These are phyloP conservation scores for Hemichromis elongatus DNA, from an alignment of 2,113 vertebrate genomes.

Conservation along the genomic window DNA sequence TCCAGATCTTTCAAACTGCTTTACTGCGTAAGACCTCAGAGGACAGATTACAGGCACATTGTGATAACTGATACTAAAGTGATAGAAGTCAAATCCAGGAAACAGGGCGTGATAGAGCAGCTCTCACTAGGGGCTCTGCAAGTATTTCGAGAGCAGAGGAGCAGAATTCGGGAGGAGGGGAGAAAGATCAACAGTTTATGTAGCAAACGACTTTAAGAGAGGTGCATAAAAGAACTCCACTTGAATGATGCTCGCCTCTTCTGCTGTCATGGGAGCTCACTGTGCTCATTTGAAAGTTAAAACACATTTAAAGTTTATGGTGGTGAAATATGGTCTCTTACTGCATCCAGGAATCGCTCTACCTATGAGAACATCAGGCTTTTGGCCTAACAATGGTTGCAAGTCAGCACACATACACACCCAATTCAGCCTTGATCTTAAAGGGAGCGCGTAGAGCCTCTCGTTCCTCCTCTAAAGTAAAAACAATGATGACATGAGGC, in stretches of 20 bases:
- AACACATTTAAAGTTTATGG: constrained; percentile 43
- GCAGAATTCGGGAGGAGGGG: constrained; percentile 6
- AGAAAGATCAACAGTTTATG: constrained; percentile 39
- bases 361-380: constrained; percentile 25
- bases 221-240: constrained; percentile 4
- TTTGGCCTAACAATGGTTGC: neutral
- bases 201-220: constrained; percentile 18
- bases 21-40: constrained; percentile 28
- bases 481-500: constrained; percentile 36
- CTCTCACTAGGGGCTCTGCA: constrained; percentile 37
- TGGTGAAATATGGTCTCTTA: constrained; percentile 18
- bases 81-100: constrained; percentile 58
- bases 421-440: neutral
- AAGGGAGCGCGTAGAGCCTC: neutral
- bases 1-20: constrained; percentile 35
- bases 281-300: constrained; percentile 30
- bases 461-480: neutral
- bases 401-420: neutral
- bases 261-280: constrained; percentile 2
- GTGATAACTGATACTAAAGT: constrained; percentile 57
- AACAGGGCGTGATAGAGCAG: constrained; percentile 42
- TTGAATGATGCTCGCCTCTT: constrained; percentile 13
- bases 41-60: constrained; percentile 44
- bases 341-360: constrained; percentile 29
- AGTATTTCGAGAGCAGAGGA: constrained; percentile 19